These are phyloP conservation scores for Pilophorus perplexus DNA, from an alignment of 2,888 invertebrate species.

Conservation along the genomic window DNA sequence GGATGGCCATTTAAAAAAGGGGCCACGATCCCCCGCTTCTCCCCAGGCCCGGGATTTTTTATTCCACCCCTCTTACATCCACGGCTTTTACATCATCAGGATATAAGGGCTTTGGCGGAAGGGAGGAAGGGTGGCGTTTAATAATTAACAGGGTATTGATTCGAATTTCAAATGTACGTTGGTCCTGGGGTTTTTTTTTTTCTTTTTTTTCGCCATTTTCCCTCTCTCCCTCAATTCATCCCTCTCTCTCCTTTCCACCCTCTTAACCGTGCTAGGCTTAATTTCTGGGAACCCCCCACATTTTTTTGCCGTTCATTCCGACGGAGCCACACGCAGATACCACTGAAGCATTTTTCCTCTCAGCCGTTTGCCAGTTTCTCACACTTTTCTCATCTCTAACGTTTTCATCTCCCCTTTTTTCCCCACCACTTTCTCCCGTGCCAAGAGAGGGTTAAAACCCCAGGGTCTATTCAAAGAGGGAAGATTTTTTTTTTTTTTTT, in stretches of 20 bases:
- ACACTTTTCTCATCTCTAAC: not conserved
- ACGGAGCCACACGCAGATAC: too few species aligned
- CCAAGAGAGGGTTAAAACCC: not conserved
- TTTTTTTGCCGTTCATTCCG: not conserved
- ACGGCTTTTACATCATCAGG: slow-evolving; percentile 35
- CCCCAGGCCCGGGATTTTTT: not conserved
- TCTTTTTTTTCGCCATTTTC: not conserved
- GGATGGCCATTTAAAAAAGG: slow-evolving; percentile 45
- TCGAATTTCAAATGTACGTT: slow-evolving; percentile 46
- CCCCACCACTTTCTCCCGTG: slow-evolving; percentile 7
- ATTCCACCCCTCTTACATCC: not conserved
- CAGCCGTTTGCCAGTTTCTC: not conserved
- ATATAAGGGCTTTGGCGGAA: not conserved
- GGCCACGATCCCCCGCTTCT: slow-evolving; percentile 7
- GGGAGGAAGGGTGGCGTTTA: slow-evolving; percentile 38
- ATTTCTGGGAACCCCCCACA: not conserved
- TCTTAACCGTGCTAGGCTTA: not conserved
- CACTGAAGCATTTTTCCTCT: too few species aligned
- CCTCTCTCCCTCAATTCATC: not conserved
- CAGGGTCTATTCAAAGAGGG: not conserved
- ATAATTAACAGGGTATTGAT: slow-evolving; percentile 47
- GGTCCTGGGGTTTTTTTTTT: slow-evolving; percentile 4
- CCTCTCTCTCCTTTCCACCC: not conserved
- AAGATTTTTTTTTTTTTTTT: not conserved
- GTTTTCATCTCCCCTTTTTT: not conserved